These are phyloP conservation scores for Tholera decimalis DNA, from an alignment of 2,888 invertebrate species.

Conservation along the genomic window DNA sequence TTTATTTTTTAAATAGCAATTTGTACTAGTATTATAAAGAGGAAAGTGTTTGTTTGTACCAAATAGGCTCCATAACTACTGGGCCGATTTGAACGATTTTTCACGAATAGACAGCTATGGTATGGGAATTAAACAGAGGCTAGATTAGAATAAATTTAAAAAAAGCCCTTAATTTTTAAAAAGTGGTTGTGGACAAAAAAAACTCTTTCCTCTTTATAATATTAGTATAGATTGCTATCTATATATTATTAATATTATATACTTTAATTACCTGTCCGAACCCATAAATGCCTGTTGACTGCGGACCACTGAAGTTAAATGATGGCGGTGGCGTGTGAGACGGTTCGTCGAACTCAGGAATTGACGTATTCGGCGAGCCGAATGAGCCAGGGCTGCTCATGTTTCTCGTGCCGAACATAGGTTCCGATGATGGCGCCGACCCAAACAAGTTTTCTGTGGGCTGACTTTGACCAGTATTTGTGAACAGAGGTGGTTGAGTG, in stretches of 20 bases:
- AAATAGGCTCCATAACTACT: no score
- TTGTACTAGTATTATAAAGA: no score
- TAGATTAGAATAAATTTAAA: no score
- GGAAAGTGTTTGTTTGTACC: no score
- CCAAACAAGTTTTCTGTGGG: conserved; percentile 75
- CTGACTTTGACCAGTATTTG: conserved; percentile 67
- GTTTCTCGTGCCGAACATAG: conserved; percentile 74
- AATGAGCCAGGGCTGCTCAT: conserved; percentile 71
- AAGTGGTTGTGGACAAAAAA: no score
- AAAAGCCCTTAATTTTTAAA: no score
- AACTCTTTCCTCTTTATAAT: no score
- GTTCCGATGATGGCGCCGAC: conserved; percentile 62
- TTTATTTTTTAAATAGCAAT: no score
- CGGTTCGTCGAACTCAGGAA: conserved; percentile 75
- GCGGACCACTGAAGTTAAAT: conserved; percentile 79
- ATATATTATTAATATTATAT: conserved; percentile 2
- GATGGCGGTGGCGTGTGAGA: conserved; percentile 70
- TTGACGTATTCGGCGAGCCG: conserved; percentile 70
- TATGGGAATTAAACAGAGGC: no score
- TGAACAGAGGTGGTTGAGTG: conserved; percentile 73
- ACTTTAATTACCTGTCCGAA: conserved; percentile 80
- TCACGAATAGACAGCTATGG: no score
- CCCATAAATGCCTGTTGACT: conserved; percentile 76
- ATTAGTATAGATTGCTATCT: no score
- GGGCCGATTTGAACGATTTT: no score